Evolutionary conservation across 2,797 vertebrate species (phyloP), one percentile per base, ranked within the genome.

Genomic region (Lithobates pipiens): DNA sequence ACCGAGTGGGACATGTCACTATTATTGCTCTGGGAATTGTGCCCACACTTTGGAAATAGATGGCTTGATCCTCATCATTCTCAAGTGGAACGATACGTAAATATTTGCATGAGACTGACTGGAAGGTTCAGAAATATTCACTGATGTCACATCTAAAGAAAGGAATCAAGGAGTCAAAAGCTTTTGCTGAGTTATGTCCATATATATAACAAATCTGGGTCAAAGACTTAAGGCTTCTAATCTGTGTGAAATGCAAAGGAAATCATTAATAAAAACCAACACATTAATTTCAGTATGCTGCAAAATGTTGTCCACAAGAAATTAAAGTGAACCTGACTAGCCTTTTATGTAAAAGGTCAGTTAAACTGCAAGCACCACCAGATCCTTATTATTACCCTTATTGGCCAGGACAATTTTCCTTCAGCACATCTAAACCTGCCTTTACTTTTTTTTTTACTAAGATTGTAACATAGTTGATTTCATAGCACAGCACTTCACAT

Each of bases 21-120:
- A 73, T 85, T 54, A 85, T 85, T 74, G 71, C 10, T 57, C 77
- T 85, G 69, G 69, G 83, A 85, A 73, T 57, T 1, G 25, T 77
- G 34, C 6, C 16, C 18, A 21, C n/a, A 34, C 25, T 36, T 73
- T 79, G 69, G 57, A 70, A 50, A 65, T 39, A 25, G 13, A 74
- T 74, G 54, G 72, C 27, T 27, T 21, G 70, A 15, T 57, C 54
- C 46, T 46, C 75, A 63, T 29, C 13, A 68, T 77, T 46, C 18
- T 77, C 65, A 77, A 84, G 82, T 77, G 57, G 68, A 61, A 77
- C 5, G 29, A 29, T 71, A 74, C 69, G 73, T 36, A 85, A 74
- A 85, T 84, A 84, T 63, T 25, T 84, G n/a, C 63, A 67, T 76
- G 74, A 54, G 36, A 11, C 29, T 70, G n/a, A 84, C 3, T 6